Evolutionary conservation across 2,797 vertebrate genomes (phyloP).

Genomic region (Spinibarbus caldwelli): DNA sequence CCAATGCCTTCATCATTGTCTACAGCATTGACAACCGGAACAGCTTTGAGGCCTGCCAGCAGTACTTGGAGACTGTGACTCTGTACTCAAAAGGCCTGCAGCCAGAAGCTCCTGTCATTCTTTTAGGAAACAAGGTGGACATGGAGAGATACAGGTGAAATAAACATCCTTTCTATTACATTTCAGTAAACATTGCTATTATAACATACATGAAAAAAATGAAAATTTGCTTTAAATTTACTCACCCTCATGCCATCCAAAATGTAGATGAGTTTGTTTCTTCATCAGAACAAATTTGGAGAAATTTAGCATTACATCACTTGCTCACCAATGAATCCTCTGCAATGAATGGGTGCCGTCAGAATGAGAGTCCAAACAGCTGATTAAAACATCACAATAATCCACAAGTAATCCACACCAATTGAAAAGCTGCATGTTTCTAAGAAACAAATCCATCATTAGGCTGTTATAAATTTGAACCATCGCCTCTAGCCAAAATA

Average conservation of each 20-base stretch:
- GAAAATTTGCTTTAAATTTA: background rate
- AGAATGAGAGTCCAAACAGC: background rate
- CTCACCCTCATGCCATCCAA: background rate
- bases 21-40: constrained; percentile 86
- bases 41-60: constrained; percentile 85
- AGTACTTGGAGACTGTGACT: constrained; percentile 83
- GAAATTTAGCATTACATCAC: background rate
- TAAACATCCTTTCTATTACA: background rate
- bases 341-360: background rate
- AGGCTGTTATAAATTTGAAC: background rate
- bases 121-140: constrained; percentile 93
- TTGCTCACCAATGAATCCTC: background rate
- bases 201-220: background rate
- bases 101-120: constrained; percentile 76
- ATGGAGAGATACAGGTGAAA: constrained; percentile 93
- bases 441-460: background rate
- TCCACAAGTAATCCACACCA: background rate
- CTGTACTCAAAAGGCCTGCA: constrained; percentile 77
- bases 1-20: constrained; percentile 87
- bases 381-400: background rate
- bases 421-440: background rate
- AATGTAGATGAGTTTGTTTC: background rate
- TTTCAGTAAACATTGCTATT: background rate
- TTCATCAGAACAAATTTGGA: background rate
- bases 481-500: background rate